Base-by-base conservation (phyloP, 2,113 vertebrate species). In the Oostethus manadensis region DNA sequence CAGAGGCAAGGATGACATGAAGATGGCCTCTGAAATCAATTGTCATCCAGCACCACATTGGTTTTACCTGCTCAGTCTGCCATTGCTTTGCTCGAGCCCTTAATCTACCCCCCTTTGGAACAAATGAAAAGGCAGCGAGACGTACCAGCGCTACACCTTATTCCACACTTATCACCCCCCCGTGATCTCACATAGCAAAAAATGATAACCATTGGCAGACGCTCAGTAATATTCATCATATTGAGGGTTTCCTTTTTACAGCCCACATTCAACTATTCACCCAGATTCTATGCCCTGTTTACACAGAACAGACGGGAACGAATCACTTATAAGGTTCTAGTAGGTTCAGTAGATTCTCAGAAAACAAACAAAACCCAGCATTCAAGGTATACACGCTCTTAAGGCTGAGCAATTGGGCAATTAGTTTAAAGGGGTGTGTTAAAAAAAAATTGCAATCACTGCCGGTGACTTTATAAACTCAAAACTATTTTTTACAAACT, bases 11-110 rank as follows among this genome's bases (percentile, higher is more conserved):
- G 80, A 85, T 85, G 80, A 85, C 72, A 81, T 73, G 63, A 84
- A 76, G 68, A 83, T 82, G 74, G 73, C 62, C 64, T 79, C 79
- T 76, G 76, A 81, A 85, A 86, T 87, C 87, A 84, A 86, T 86
- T 50, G 75, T 55, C 66, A 69, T 71, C 72, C 74, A 60, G 73
- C 40, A 71, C 60, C 46, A 73, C 81, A 43, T 66, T 57, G 74
- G 72, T 75, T 70, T 75, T 38, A 58, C 71, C 79, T 70, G 63
- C 79, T 81, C 69, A 73, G 81, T 80, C 73, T 11, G 20, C 40
- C 38, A 10, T 44, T 16, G 9, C 56, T 26, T 21, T 26, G 42
- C 17, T n/a, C 20, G 38, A 40, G 51, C 51, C 51, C 51, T 38
- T 55, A n/a, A 53, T 53, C 17, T 11, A 16, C 29, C 29, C 26